A percentile compares a stretch with the other conserved stretches of the same genome.
phyloP scores from a whole-genome alignment of 1,140 invertebrate species.

The Steinernema khuongi region DNA sequence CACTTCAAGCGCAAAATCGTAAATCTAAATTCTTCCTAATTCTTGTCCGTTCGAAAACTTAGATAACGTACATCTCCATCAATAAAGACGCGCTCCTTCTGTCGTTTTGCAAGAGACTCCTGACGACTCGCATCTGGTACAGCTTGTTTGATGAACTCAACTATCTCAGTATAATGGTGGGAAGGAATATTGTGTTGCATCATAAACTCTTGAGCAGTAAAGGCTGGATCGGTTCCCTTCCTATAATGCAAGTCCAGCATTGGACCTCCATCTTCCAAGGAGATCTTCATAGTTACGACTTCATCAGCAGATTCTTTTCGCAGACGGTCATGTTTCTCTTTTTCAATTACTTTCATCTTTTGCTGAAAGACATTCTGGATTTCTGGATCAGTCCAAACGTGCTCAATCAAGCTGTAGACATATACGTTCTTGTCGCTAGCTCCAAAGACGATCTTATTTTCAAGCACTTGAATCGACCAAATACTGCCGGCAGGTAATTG shows the following conservation, averaged over 20 bases:
- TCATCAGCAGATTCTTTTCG: conserved; percentile 18
- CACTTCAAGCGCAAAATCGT: conserved; percentile 90
- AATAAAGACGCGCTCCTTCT: conserved; percentile 27
- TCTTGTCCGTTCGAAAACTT: conserved; percentile 20
- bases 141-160: conserved; percentile 39
- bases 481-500: conserved; percentile 76
- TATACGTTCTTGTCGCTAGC: conserved; percentile 76
- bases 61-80: conserved; percentile 25
- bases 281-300: conserved; percentile 69
- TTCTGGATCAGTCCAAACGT: conserved; percentile 67
- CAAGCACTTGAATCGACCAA: conserved; percentile 75
- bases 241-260: conserved; percentile 83
- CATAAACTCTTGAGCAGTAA: conserved; percentile 68
- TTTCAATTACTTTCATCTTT: conserved; percentile 60
- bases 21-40: conserved; percentile 66
- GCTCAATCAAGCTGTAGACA: conserved; percentile 69
- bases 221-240: conserved; percentile 68
- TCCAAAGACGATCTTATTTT: conserved; percentile 82
- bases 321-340: conserved; percentile 61
- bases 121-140: conserved; percentile 35
- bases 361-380: conserved; percentile 51
- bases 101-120: conserved; percentile 22
- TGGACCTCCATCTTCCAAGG: conserved; percentile 81
- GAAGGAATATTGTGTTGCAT: conserved; percentile 39
- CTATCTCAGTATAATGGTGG: conserved; percentile 41